Conservation (phyloP, 1,140 invertebrate species). For the Diorhabda carinulata region DNA sequence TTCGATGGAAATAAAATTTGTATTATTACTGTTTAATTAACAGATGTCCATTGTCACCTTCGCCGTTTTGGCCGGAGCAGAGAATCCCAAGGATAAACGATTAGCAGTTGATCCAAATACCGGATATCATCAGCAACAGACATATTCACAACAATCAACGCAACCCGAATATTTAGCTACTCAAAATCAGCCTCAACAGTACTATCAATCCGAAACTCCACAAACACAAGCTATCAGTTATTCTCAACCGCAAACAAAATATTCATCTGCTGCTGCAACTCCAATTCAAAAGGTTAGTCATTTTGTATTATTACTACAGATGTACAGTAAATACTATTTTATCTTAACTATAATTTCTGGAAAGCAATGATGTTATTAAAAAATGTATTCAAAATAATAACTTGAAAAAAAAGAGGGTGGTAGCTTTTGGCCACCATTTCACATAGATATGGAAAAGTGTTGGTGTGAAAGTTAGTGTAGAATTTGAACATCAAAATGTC, state of each 20-base stretch:
- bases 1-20: too few species aligned
- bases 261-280: constrained; percentile 4
- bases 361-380: too few species aligned
- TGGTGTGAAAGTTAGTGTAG: too few species aligned
- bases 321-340: too few species aligned
- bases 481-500: too few species aligned
- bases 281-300: constrained; percentile 5
- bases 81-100: constrained; percentile 20
- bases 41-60: constrained; percentile 18
- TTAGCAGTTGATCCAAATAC: constrained; percentile 9
- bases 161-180: constrained; percentile 6
- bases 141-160: constrained; percentile 4
- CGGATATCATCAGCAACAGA: background rate
- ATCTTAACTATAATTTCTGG: too few species aligned
- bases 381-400: too few species aligned
- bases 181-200: constrained; percentile 11
- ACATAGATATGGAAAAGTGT: too few species aligned
- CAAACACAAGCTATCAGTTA: constrained; percentile 20
- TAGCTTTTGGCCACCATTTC: too few species aligned
- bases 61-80: constrained; percentile 12
- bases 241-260: constrained; percentile 15
- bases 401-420: too few species aligned
- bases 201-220: constrained; percentile 14
- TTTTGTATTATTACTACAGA: background rate
- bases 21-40: background rate